Percentiles rank a stretch among this genome's conserved stretches.
phyloP scores from a whole-genome alignment of 2,797 vertebrate species.

The Siniperca obscura region DNA sequence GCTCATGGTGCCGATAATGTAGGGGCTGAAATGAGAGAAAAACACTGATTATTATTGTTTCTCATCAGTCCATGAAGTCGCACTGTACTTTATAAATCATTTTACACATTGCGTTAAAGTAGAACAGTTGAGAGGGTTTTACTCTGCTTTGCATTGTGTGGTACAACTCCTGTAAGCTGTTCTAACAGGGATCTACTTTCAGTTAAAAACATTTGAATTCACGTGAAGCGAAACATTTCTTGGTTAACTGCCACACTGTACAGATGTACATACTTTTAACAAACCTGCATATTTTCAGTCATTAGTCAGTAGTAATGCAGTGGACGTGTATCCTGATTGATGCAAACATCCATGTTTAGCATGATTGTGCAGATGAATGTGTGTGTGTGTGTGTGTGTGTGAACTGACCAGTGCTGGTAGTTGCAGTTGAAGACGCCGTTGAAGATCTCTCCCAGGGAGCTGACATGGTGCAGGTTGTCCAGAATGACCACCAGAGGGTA shows the following conservation, averaged over 20 bases:
- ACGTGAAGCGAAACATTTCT: neutral
- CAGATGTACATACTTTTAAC: neutral
- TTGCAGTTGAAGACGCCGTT: constrained; percentile 96
- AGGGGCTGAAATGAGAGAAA: constrained; percentile 84
- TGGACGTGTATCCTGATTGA: neutral
- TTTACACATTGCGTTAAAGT: neutral
- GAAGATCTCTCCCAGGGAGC: constrained; percentile 97
- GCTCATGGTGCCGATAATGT: constrained; percentile 99
- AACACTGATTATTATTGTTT: neutral
- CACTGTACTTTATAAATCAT: neutral
- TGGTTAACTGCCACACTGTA: neutral
- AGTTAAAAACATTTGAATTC: too few relatives aligned
- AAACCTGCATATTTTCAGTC: neutral
- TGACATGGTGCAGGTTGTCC: constrained; percentile 96
- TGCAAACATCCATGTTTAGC: neutral
- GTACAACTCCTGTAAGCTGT: neutral
- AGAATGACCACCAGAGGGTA: constrained; percentile 95
- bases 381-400: neutral
- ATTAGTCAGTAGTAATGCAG: neutral
- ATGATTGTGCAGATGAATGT: neutral
- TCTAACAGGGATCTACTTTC: too few relatives aligned
- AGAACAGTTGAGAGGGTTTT: neutral
- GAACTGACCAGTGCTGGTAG: constrained; percentile 91
- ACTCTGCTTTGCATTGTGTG: neutral
- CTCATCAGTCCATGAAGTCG: neutral